Conservation (phyloP, 2,797 vertebrate species). For the Tympanoctomys barrerae region DNA sequence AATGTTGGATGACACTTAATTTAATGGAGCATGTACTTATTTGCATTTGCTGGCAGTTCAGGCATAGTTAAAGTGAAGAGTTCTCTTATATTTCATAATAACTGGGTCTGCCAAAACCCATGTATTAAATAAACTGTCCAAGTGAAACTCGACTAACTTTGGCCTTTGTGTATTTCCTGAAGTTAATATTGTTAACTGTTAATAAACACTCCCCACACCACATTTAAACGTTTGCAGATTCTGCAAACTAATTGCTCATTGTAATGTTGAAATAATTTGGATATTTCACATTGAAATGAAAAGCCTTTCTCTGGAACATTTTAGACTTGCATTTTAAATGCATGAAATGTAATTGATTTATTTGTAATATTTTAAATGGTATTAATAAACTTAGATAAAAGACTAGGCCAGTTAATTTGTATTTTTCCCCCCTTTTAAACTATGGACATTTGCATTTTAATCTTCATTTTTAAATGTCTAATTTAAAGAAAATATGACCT, state of each 20-base stretch:
- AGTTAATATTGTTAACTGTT: conserved; percentile 90
- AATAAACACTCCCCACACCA: conserved; percentile 88
- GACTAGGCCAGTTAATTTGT: conserved; percentile 87
- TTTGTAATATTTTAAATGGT: conserved; percentile 94
- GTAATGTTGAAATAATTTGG: conserved; percentile 93
- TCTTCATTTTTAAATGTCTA: conserved; percentile 76
- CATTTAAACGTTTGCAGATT: conserved; percentile 89
- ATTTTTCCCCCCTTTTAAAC: conserved; percentile 79
- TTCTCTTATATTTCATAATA: conserved; percentile 94
- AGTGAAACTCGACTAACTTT: conserved; percentile 91
- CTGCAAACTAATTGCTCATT: conserved; percentile 92
- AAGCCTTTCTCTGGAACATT: conserved; percentile 92
- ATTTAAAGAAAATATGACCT: conserved; percentile 75
- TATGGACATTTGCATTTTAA: conserved; percentile 72
- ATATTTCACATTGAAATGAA: conserved; percentile 95
- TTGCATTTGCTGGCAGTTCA: conserved; percentile 96
- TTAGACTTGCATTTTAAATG: conserved; percentile 94
- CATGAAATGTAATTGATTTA: conserved; percentile 94
- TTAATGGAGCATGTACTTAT: conserved; percentile 98
- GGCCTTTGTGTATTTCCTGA: conserved; percentile 92
- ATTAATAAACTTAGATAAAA: conserved; percentile 92
- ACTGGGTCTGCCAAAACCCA: conserved; percentile 92
- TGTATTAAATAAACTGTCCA: conserved; percentile 92
- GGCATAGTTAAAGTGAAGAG: conserved; percentile 91
- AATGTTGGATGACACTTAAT: conserved; percentile 98